A percentile compares a stretch with the other conserved stretches of the same genome.
These are phyloP conservation scores for Drosophila ananassae DNA, from an alignment of 1,140 invertebrate genomes.

Conservation along the genomic window DNA sequence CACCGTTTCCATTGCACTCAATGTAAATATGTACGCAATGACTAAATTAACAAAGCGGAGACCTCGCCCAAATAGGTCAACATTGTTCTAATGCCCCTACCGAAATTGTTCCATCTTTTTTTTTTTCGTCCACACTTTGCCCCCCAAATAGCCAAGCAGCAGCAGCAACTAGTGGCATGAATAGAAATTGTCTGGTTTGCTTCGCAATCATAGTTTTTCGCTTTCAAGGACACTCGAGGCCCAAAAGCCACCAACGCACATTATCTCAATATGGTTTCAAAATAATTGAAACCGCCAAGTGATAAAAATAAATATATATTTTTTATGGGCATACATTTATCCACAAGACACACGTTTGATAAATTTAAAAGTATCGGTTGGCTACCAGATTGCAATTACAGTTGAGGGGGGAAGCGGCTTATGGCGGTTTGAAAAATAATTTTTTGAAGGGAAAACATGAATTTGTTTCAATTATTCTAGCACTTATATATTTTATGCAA, in stretches of 20 bases:
- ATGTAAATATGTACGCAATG: conserved; percentile 46
- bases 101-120: background rate
- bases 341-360: background rate
- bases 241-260: background rate
- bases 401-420: background rate
- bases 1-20: conserved; percentile 20
- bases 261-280: conserved; percentile 1
- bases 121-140: background rate
- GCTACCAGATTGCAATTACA: background rate
- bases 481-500: no score
- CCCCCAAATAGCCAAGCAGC: background rate
- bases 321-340: background rate
- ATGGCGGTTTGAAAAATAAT: background rate
- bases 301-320: background rate
- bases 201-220: background rate
- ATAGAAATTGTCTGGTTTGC: conserved; percentile 15
- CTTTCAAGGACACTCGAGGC: conserved; percentile 6
- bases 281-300: background rate
- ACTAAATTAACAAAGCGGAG: conserved; percentile 55
- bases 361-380: background rate
- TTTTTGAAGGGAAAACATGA: no score
- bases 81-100: conserved; percentile 28
- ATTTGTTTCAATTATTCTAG: no score
- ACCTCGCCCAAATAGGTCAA: conserved; percentile 33
- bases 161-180: conserved; percentile 38